Evolutionary conservation across 2,113 vertebrate genomes (phyloP), one percentile per base, ranked within the genome.

Genomic region (Misgurnus mizolepis): DNA sequence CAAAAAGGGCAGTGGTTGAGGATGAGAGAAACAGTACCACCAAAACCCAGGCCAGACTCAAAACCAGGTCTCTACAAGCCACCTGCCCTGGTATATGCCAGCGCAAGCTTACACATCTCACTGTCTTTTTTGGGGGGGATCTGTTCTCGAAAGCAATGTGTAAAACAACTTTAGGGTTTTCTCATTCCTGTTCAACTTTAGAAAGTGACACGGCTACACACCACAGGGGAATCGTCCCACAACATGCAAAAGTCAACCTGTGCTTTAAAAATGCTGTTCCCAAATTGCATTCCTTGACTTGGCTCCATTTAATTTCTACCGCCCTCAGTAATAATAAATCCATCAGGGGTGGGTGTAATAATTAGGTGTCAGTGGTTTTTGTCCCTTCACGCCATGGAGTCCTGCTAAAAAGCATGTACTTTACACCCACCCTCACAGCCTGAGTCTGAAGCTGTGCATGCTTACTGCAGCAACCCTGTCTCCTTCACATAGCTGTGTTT

Each of bases 321-420:
- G 56, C 71, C 70, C 58, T 80, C 67, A 67, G 17, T 61, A 55
- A 80, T 71, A 80, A 34, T 17, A 80, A 56, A 65, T 76, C 82
- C 71, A 61, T 67, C 73, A 43, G 73, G 66, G 27, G 60, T 71
- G 67, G 73, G 78, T 80, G 78, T 84, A 72, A 80, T 80, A 67
- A 83, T 71, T 53, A 76, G 78, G 68, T 83, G 82, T 71, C 78
- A 80, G 47, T 66, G 11, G 62, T 71, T 83, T 72, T 41, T 74
- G 55, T 45, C 45, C 60, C 50, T 67, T 72, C 34, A n/a, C 14
- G 14, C 67, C 34, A 8, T 56, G 62, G 43, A 53, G 76, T 61
- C 64, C 60, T 3, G 8, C 68, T 64, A 41, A 80, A 83, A 80
- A 76, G 7, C 61, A 22, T 50, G 8, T 43, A 71, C n/a, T 65